phyloP scores from a whole-genome alignment of 2,888 invertebrate species.

The Nysson spinosus region DNA sequence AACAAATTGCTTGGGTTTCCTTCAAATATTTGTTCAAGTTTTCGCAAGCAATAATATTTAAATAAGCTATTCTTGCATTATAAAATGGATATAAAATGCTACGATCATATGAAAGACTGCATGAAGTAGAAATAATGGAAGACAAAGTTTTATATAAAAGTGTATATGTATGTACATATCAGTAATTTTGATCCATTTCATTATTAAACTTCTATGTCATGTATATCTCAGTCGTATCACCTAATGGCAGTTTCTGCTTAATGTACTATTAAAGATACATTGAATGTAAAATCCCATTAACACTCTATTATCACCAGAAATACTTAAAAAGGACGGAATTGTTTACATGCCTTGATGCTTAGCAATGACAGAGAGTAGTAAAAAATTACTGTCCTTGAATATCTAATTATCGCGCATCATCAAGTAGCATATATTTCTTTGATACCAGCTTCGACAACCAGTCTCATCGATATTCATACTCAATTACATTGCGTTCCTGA shows the following conservation, averaged over 20 bases:
- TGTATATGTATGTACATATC: constrained; percentile 49
- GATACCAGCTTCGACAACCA: constrained; percentile 41
- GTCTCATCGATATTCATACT: constrained; percentile 26
- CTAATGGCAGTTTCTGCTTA: constrained; percentile 42
- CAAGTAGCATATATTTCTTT: constrained; percentile 30
- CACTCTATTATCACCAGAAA: constrained; percentile 59
- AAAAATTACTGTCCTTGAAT: constrained; percentile 26
- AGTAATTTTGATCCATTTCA: constrained; percentile 47
- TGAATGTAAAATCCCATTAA: constrained; percentile 41
- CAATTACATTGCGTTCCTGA: constrained; percentile 1
- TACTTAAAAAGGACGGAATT: constrained; percentile 49
- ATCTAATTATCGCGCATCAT: too few species aligned
- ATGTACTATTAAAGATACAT: constrained; percentile 41
- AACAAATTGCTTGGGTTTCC: constrained; percentile 20
- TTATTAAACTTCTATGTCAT: constrained; percentile 8
- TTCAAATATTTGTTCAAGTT: constrained; percentile 17
- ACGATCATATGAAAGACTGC: constrained; percentile 46
- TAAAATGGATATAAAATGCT: constrained; percentile 26
- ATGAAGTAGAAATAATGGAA: constrained; percentile 50
- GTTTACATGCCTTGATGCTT: constrained; percentile 28
- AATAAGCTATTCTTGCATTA: constrained; percentile 34
- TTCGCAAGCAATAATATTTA: constrained; percentile 40
- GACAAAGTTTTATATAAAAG: constrained; percentile 41
- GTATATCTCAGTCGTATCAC: constrained; percentile 6
- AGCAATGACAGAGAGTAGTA: constrained; percentile 28